Conservation (phyloP, 2,888 invertebrate species). For the Orchesellides sinensis region DNA sequence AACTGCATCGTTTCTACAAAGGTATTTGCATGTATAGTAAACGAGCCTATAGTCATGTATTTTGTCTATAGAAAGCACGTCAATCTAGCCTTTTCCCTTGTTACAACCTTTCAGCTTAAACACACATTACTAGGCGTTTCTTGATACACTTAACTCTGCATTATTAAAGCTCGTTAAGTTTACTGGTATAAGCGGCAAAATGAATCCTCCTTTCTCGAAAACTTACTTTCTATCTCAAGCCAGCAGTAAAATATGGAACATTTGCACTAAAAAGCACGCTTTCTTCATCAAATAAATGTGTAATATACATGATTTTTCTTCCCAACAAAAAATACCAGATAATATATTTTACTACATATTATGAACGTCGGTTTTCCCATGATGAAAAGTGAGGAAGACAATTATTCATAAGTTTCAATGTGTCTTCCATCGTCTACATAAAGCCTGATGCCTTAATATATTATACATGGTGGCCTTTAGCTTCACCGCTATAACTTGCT, state of each 20-base stretch:
- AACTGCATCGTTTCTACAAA: not conserved
- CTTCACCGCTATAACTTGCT: too few species aligned
- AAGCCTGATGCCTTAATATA: too few species aligned
- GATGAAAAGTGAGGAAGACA: not conserved
- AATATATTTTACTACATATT: not conserved
- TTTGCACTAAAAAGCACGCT: too few species aligned
- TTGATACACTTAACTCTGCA: constrained; percentile 43
- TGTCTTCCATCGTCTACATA: too few species aligned
- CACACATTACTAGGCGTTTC: not conserved
- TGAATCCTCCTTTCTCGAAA: not conserved
- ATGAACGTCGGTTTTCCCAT: not conserved
- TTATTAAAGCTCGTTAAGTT: constrained; percentile 44
- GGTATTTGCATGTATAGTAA: not conserved
- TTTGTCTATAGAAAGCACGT: not conserved
- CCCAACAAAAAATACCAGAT: not conserved
- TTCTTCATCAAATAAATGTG: too few species aligned
- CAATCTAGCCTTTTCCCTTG: not conserved
- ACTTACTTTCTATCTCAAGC: not conserved
- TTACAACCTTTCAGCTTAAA: not conserved
- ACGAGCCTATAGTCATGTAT: not conserved
- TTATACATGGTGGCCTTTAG: too few species aligned
- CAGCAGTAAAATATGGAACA: not conserved
- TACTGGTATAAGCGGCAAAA: not conserved
- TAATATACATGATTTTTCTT: not conserved
- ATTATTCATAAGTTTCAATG: not conserved